phyloP scores from a whole-genome alignment of 2,888 invertebrate genomes.

The Macropis europaea region DNA sequence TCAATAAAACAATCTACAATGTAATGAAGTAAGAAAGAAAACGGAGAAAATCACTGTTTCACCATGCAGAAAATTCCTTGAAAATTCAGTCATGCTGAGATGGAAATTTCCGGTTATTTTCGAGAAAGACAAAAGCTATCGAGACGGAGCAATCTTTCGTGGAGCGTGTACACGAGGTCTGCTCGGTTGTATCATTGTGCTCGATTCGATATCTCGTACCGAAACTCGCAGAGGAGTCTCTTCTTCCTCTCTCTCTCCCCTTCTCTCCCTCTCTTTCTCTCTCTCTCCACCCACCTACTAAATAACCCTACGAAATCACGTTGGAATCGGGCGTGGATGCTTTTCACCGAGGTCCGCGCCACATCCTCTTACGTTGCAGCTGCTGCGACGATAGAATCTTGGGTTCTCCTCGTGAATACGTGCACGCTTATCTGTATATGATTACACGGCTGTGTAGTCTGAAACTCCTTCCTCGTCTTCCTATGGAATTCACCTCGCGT shows the following conservation, averaged over 20 bases:
- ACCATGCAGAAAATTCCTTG: too few relatives aligned
- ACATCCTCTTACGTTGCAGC: conserved; percentile 55
- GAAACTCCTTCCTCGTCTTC: conserved; percentile 41
- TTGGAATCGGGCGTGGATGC: conserved; percentile 38
- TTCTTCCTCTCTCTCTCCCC: too few relatives aligned
- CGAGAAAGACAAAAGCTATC: conserved; percentile 13
- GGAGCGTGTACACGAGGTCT: background rate
- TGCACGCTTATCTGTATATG: conserved; percentile 52
- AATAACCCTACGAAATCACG: conserved; percentile 41
- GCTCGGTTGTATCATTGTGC: conserved; percentile 38
- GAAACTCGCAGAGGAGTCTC: conserved; percentile 19
- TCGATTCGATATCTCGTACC: conserved; percentile 32
- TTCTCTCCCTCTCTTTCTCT: too few relatives aligned
- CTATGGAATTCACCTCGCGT: background rate
- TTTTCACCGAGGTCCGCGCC: conserved; percentile 39
- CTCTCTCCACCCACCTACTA: conserved; percentile 13
- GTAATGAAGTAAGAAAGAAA: too few relatives aligned
- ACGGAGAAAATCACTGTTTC: too few relatives aligned
- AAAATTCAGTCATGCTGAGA: too few relatives aligned
- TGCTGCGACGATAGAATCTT: conserved; percentile 58
- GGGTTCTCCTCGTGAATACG: conserved; percentile 38
- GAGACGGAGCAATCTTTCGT: background rate
- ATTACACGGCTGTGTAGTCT: conserved; percentile 56
- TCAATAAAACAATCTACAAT: too few relatives aligned
- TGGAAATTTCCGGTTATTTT: background rate